A percentile compares a stretch with the other conserved stretches of the same genome.
Conservation (phyloP, 2,888 invertebrate species). For the Acanthosepion pharaonis region DNA sequence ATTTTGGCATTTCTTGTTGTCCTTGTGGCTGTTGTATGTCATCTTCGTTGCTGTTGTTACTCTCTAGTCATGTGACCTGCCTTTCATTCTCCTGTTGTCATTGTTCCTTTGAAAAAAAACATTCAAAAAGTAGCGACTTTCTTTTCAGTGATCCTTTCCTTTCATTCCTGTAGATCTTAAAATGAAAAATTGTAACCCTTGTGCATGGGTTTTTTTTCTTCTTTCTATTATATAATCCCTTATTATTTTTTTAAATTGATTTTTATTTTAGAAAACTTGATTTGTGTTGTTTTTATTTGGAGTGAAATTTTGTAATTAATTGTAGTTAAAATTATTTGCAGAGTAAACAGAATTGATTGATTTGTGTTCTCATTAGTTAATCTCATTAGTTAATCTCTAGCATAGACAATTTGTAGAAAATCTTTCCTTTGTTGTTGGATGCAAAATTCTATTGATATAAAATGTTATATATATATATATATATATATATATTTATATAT, state of each 20-base stretch:
- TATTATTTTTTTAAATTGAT: no score
- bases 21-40: background rate
- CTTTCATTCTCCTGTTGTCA: background rate
- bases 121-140: background rate
- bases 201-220: background rate
- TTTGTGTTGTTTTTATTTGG: background rate
- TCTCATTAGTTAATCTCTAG: no score
- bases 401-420: no score
- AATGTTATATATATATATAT: no score
- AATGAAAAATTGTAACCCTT: background rate
- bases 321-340: background rate
- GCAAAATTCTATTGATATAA: no score
- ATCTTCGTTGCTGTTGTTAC: background rate
- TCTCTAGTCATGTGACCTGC: background rate
- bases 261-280: no score
- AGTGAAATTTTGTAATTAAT: background rate
- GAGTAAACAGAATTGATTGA: no score
- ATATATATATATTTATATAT: no score
- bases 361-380: no score
- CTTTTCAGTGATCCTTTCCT: background rate
- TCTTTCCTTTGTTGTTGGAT: no score
- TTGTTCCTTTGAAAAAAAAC: background rate
- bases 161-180: background rate
- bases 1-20: slow-evolving; percentile 15
- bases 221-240: background rate